A percentile compares a stretch with the other conserved stretches of the same genome.
These are phyloP conservation scores for Rhinophrynus dorsalis DNA, from an alignment of 2,797 vertebrate genomes.

Conservation along the genomic window DNA sequence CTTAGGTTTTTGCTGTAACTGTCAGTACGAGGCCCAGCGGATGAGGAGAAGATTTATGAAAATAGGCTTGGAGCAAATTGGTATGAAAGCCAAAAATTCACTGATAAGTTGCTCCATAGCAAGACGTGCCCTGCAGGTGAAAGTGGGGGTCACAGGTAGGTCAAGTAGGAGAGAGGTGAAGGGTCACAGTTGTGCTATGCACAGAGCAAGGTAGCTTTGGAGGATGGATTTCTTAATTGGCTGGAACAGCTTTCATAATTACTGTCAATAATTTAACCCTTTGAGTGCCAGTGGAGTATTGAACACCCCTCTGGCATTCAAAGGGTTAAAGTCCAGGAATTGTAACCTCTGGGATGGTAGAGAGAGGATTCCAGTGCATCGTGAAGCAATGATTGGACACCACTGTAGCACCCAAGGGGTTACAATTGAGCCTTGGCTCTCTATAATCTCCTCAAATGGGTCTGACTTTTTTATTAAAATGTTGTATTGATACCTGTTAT, in stretches of 20 bases:
- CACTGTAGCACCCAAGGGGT: no score
- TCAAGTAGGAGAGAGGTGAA: conserved; percentile 27
- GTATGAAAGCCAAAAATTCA: conserved; percentile 33
- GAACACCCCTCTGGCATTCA: no score
- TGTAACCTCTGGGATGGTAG: no score
- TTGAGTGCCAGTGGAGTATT: no score
- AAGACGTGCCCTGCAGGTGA: conserved; percentile 34
- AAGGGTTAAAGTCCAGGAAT: no score
- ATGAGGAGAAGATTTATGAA: conserved; percentile 49
- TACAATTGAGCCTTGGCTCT: no score
- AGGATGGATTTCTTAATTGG: neutral
- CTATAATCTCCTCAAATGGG: no score
- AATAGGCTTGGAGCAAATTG: conserved; percentile 36
- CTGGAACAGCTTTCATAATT: neutral
- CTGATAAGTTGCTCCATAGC: conserved; percentile 35
- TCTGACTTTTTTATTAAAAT: no score
- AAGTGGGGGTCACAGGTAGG: conserved; percentile 28
- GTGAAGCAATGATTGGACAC: no score
- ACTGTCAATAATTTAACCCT: no score
- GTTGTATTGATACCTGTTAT: no score
- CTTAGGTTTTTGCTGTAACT: conserved; percentile 52
- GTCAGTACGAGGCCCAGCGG: conserved; percentile 37
- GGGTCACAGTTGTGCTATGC: conserved; percentile 26
- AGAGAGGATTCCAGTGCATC: no score
- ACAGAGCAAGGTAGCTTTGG: conserved; percentile 4